Evolutionary conservation across 2,113 vertebrate species (phyloP), one percentile per base, ranked within the genome.

Genomic region (Cacatua alba): DNA sequence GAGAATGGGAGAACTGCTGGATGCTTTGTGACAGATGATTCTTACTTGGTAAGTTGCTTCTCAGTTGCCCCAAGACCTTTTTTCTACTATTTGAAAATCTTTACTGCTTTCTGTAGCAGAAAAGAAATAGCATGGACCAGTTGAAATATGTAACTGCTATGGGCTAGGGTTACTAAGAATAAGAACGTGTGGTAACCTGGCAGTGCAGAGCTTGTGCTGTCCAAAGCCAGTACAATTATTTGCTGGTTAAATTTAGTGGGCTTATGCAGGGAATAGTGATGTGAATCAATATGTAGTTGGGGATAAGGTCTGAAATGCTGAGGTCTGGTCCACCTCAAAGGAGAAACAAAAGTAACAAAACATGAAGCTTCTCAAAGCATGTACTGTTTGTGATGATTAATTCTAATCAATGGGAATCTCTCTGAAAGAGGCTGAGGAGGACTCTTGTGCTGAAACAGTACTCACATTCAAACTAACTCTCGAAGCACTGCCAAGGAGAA

Each of bases 341-440:
- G 23, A 64, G 17, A 35, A 41, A 41, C 7, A 24, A 11, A 78
- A 39, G 11, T 41, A 62, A 52, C 53, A 28, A 0, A 67, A 10
- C 9, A 10, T 37, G 1, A 10, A n/a, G 26, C 43, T 67, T 11
- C 16, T 76, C 17, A 65, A 29, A 39, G 59, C 6, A 9, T 35
- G 69, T 97, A 92, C 98, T 98, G 98, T 98, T 95, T 9, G 78
- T 99, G 99, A 99, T 99, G 99, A 98, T 70, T 84, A 91, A 90
- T 68, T 89, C 95, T 93, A 95, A 98, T 86, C 95, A 98, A 97
- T 99, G 99, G 99, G 99, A 99, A 99, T 99, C 99, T 99, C 99
- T 99, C 99, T 99, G 99, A 99, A 96, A 96, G 95, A 98, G 84
- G 84, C 63, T 99, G 99, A 98, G 97, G 98, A 98, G 2, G 76